Evolutionary conservation across 2,888 invertebrate species (phyloP).

Genomic region (Saturnia pavonia): DNA sequence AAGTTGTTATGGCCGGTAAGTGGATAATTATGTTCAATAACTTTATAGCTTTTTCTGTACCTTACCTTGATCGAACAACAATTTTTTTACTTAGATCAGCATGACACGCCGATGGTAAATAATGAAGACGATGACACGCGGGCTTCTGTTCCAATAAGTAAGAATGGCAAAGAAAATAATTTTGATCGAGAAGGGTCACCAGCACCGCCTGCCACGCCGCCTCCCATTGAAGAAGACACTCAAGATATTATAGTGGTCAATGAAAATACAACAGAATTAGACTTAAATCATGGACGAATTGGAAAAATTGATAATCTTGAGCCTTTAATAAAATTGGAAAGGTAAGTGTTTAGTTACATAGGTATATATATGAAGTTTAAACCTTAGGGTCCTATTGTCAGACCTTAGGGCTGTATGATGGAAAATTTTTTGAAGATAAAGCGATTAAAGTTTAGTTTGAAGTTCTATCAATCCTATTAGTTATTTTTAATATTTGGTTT

Average conservation of each 20-base stretch:
- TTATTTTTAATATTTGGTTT: too few relatives aligned
- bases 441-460: background rate
- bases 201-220: slow-evolving; percentile 54
- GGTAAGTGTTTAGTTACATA: slow-evolving; percentile 45
- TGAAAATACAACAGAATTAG: slow-evolving; percentile 87
- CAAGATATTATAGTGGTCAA: slow-evolving; percentile 85
- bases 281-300: slow-evolving; percentile 94
- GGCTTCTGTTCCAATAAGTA: slow-evolving; percentile 26
- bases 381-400: background rate
- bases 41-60: too few relatives aligned
- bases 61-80: too few relatives aligned
- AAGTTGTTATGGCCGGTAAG: slow-evolving; percentile 39
- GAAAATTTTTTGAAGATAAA: background rate
- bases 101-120: slow-evolving; percentile 43
- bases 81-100: slow-evolving; percentile 44
- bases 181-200: slow-evolving; percentile 46
- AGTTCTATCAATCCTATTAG: background rate
- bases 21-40: background rate
- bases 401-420: background rate
- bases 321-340: slow-evolving; percentile 87
- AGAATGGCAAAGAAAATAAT: slow-evolving; percentile 31
- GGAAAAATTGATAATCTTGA: slow-evolving; percentile 93
- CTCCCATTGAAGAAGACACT: slow-evolving; percentile 59
- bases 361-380: background rate
- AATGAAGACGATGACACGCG: slow-evolving; percentile 38